phyloP scores from a whole-genome alignment of 1,140 invertebrate species.

The Tribolium castaneum region DNA sequence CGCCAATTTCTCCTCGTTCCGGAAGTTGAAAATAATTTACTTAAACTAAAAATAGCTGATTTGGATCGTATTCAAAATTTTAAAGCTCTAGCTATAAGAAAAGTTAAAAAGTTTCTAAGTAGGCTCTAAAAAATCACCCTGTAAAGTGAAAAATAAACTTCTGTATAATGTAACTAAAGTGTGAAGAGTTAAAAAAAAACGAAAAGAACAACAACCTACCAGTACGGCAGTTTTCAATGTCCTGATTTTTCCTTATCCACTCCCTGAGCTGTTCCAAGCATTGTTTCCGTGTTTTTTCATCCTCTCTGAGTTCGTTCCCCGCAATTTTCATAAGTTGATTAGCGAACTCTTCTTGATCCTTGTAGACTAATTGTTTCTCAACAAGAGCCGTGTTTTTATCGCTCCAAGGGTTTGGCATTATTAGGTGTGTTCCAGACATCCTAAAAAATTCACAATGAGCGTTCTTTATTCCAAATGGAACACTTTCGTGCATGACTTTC shows the following conservation, averaged over 20 bases:
- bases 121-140: too few species aligned
- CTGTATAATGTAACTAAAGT: too few species aligned
- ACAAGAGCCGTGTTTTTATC: slow-evolving; percentile 23
- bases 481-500: neutral
- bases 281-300: slow-evolving; percentile 69
- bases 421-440: slow-evolving; percentile 48
- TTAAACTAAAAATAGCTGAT: too few species aligned
- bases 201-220: slow-evolving; percentile 61
- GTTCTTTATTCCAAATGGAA: neutral
- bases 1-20: too few species aligned
- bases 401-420: slow-evolving; percentile 54
- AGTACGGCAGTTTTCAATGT: slow-evolving; percentile 74
- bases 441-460: slow-evolving; percentile 4
- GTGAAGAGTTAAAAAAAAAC: neutral
- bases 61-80: too few species aligned
- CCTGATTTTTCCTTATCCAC: slow-evolving; percentile 76
- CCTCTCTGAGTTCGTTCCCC: slow-evolving; percentile 73
- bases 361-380: slow-evolving; percentile 46
- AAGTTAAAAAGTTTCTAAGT: too few species aligned
- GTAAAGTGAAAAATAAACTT: too few species aligned
- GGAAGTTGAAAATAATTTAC: too few species aligned
- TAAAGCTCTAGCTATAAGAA: too few species aligned
- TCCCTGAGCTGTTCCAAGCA: slow-evolving; percentile 71
- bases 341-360: slow-evolving; percentile 56
- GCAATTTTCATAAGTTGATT: slow-evolving; percentile 68